Evolutionary conservation across 2,113 vertebrate species (phyloP).

Genomic region (Antechinus flavipes): DNA sequence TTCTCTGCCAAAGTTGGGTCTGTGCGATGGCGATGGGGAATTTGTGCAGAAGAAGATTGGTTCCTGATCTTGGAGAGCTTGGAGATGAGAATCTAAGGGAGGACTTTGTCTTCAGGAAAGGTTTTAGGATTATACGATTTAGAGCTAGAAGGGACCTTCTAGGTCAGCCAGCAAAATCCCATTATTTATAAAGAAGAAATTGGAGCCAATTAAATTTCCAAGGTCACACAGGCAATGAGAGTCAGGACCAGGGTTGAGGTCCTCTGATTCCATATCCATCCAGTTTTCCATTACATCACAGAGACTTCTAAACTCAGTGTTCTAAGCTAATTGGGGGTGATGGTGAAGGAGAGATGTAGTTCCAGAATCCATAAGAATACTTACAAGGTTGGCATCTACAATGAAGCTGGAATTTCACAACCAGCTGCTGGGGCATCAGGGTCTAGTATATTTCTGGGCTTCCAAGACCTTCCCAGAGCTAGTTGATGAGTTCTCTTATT

Average conservation of each 20-base stretch:
- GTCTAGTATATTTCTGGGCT: neutral
- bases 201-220: neutral
- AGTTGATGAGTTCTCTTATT: neutral
- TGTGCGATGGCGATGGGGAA: neutral
- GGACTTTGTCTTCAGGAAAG: neutral
- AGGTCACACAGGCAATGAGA: neutral
- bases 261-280: neutral
- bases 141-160: neutral
- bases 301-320: neutral
- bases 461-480: neutral
- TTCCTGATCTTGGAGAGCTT: neutral
- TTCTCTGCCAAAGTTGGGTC: neutral
- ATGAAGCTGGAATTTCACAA: neutral
- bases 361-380: neutral
- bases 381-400: conserved; percentile 8
- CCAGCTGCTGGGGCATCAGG: neutral
- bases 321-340: neutral
- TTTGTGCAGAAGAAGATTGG: neutral
- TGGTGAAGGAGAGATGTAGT: neutral
- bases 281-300: neutral
- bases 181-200: neutral
- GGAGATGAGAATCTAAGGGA: neutral
- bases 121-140: neutral
- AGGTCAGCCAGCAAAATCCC: neutral
- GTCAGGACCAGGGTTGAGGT: neutral